Evolutionary conservation across 2,888 invertebrate species (phyloP), one percentile per base, ranked within the genome.

Genomic region (Drosophila anomalata): DNA sequence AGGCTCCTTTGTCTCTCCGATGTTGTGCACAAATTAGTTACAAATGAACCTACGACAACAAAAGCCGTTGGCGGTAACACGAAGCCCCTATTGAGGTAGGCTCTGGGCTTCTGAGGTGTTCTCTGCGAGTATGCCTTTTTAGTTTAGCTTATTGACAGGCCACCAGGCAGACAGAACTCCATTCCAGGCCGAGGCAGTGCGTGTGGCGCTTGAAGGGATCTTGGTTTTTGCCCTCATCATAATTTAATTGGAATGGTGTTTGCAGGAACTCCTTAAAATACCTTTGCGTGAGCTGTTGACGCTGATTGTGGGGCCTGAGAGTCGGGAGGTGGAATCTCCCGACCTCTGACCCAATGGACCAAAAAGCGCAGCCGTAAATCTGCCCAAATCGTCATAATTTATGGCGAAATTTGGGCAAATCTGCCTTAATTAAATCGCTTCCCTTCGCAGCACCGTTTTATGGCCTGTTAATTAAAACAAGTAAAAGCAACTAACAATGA

Each of bases 31-130:
- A 84, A 84, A 84, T 84, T 88, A 84, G 84, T 84, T 76, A 84
- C 84, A 84, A 88, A 80, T 77, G 87, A 85, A 73, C 77, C 84
- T 78, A 85, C 84, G 70, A 80, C 87, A 86, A 85, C 88, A 85
- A 84, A 78, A 70, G 59, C 71, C 54, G 55, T 47, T 73, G 62
- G 14, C 24, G 70, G 81, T 84, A 80, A 80, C 81, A 84, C 76
- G 84, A 80, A 76, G 76, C 87, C 54, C 26, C 50, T 36, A 52
- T 61, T 63, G 46, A 56, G 67, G 65, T 59, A 55, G 50, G 53
- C 39, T 52, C 74, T 33, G 22, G 12, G 48, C 50, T 50, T 53
- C 51, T 7, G 26, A 53, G 24, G 42, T 42, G 31, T n/a, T 44
- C 22, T 17, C 22, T 22, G 17, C 12, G 20, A 36, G 36, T n/a